Conservation (phyloP, 1,140 invertebrate genomes). For the Cyrtorhinus lividipennis region DNA sequence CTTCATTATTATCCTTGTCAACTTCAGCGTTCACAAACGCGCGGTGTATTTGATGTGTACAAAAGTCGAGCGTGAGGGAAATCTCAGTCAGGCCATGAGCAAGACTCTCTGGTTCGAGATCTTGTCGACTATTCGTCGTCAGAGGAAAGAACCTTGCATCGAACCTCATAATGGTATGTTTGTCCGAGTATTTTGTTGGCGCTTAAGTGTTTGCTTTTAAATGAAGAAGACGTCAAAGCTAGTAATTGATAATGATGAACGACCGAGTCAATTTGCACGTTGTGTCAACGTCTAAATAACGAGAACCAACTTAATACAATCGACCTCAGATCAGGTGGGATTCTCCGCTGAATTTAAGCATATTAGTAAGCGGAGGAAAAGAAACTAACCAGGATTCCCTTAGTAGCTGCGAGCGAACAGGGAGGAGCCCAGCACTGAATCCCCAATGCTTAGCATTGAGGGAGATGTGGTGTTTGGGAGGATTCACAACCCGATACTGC, state of each 20-base stretch:
- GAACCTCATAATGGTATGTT: too few relatives aligned
- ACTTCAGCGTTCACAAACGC: background rate
- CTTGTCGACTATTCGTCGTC: too few relatives aligned
- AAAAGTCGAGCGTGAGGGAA: background rate
- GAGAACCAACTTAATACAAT: background rate
- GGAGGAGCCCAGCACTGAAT: constrained; percentile 57
- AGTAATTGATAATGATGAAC: background rate
- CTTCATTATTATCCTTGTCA: background rate
- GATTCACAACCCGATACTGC: constrained; percentile 31
- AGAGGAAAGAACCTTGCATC: too few relatives aligned
- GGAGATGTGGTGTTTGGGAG: constrained; percentile 55
- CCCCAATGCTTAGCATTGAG: constrained; percentile 28
- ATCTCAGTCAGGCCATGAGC: background rate
- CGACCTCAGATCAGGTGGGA: constrained; percentile 55
- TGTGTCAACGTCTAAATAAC: background rate
- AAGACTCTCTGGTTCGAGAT: too few relatives aligned
- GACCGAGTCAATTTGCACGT: background rate
- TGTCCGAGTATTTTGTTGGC: too few relatives aligned
- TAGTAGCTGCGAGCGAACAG: constrained; percentile 73
- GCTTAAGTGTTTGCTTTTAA: too few relatives aligned
- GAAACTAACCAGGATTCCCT: constrained; percentile 78
- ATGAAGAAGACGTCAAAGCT: background rate
- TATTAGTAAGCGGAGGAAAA: constrained; percentile 85
- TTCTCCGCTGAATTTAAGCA: constrained; percentile 73
- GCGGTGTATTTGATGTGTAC: background rate